These are phyloP conservation scores for Keiferia lycopersicella DNA, from an alignment of 2,888 invertebrate genomes.

Conservation along the genomic window DNA sequence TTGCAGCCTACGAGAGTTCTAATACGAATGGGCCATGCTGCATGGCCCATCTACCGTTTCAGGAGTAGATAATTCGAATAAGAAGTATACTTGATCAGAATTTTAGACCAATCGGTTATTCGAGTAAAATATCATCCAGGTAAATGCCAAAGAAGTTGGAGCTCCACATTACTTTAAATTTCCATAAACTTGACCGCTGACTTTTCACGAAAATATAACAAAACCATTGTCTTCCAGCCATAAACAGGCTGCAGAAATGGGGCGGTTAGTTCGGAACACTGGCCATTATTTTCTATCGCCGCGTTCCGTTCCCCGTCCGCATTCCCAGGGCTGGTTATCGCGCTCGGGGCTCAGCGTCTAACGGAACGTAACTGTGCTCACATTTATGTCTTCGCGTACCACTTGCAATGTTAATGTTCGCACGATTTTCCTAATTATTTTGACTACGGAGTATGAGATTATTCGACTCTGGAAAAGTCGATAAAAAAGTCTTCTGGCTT, in stretches of 20 bases:
- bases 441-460: background rate
- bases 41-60: too few relatives aligned
- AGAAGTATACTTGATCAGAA: too few relatives aligned
- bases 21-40: too few relatives aligned
- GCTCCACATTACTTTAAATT: too few relatives aligned
- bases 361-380: constrained; percentile 58
- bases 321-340: constrained; percentile 45
- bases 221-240: background rate
- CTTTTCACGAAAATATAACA: background rate
- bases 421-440: constrained; percentile 10
- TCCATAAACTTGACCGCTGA: too few relatives aligned
- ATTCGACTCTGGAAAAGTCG: background rate
- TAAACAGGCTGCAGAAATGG: constrained; percentile 5
- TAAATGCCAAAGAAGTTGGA: too few relatives aligned
- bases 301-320: constrained; percentile 51
- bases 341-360: constrained; percentile 40
- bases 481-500: background rate
- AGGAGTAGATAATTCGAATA: too few relatives aligned
- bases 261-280: constrained; percentile 22
- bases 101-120: too few relatives aligned
- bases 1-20: too few relatives aligned
- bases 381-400: constrained; percentile 49
- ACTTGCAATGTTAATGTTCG: constrained; percentile 54
- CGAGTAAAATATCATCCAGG: too few relatives aligned
- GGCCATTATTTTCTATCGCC: constrained; percentile 20